A percentile compares a stretch with the other conserved stretches of the same genome.
These are phyloP conservation scores for Zygothrica quintamaculata DNA, from an alignment of 2,888 invertebrate species.

Conservation along the genomic window DNA sequence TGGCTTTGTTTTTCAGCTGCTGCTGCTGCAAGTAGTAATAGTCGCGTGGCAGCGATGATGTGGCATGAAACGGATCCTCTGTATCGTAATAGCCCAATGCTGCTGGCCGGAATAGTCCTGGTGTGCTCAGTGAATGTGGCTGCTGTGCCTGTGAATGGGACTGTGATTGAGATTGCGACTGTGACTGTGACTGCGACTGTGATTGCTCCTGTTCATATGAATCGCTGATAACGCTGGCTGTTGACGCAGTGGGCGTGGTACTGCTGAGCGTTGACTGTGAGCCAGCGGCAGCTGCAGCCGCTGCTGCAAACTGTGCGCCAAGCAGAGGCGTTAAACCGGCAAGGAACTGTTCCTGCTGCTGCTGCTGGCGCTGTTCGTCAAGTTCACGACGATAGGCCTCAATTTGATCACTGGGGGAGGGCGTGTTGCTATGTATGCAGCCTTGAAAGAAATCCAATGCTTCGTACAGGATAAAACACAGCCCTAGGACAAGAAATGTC, in stretches of 20 bases:
- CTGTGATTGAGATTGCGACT: conserved; percentile 52
- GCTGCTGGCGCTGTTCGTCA: conserved; percentile 84
- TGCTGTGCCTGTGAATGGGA: conserved; percentile 57
- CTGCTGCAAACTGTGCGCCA: conserved; percentile 77
- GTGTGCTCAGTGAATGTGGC: conserved; percentile 67
- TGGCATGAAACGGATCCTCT: conserved; percentile 72
- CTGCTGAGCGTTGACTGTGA: conserved; percentile 71
- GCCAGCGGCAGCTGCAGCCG: conserved; percentile 66
- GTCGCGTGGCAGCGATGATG: conserved; percentile 82
- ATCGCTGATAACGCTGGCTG: conserved; percentile 81
- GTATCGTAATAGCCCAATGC: conserved; percentile 72
- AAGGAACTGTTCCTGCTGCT: conserved; percentile 82
- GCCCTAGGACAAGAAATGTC: conserved; percentile 88
- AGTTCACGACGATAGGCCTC: conserved; percentile 84
- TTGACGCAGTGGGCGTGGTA: conserved; percentile 78
- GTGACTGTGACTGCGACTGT: conserved; percentile 55
- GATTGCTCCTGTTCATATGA: conserved; percentile 71
- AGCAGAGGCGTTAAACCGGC: conserved; percentile 81
- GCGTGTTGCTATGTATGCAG: conserved; percentile 84
- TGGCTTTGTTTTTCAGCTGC: conserved; percentile 81
- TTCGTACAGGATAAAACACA: conserved; percentile 89
- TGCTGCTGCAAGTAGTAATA: conserved; percentile 83
- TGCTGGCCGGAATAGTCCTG: conserved; percentile 64
- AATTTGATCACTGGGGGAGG: conserved; percentile 82
- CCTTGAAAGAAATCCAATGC: conserved; percentile 88